phyloP scores from a whole-genome alignment of 2,888 invertebrate genomes.

The Hyposoter didymator region DNA sequence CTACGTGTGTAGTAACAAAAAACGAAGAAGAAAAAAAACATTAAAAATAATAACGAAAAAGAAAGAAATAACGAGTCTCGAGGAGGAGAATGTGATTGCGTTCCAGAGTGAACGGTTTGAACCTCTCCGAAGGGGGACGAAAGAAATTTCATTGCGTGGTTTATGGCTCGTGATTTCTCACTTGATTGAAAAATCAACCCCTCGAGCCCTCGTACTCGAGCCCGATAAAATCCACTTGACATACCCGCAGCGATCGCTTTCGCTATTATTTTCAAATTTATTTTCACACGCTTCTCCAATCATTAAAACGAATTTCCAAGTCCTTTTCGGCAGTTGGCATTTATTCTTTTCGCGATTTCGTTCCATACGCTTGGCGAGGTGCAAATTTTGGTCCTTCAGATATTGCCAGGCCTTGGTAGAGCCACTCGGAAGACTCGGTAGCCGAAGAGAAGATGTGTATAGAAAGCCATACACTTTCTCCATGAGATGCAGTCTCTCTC shows the following conservation, averaged over 20 bases:
- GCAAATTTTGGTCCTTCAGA: conserved; percentile 5
- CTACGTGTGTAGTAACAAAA: conserved; percentile 18
- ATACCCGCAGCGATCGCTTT: not conserved
- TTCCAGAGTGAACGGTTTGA: conserved; percentile 45
- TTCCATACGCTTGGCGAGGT: not conserved
- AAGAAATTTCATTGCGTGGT: conserved; percentile 23
- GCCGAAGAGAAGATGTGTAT: conserved; percentile 59
- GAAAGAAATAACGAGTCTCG: not conserved
- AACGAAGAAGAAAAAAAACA: not conserved
- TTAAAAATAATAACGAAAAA: not conserved
- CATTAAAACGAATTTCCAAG: not conserved
- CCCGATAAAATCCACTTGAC: not conserved
- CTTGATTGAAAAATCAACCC: conserved; percentile 66
- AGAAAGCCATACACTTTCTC: conserved; percentile 68
- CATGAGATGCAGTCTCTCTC: conserved; percentile 44
- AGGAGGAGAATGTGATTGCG: conserved; percentile 48
- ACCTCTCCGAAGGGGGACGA: conserved; percentile 21
- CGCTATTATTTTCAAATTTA: not conserved
- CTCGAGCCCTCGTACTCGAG: not conserved
- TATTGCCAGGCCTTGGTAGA: conserved; percentile 22
- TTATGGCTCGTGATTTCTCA: conserved; percentile 12
- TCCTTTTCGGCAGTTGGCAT: not conserved
- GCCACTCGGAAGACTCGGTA: conserved; percentile 40
- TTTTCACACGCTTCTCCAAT: not conserved
- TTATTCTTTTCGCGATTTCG: not conserved